Base-by-base conservation (phyloP, 23 tunicate genomes). In the Aplidium turbinatum region DNA sequence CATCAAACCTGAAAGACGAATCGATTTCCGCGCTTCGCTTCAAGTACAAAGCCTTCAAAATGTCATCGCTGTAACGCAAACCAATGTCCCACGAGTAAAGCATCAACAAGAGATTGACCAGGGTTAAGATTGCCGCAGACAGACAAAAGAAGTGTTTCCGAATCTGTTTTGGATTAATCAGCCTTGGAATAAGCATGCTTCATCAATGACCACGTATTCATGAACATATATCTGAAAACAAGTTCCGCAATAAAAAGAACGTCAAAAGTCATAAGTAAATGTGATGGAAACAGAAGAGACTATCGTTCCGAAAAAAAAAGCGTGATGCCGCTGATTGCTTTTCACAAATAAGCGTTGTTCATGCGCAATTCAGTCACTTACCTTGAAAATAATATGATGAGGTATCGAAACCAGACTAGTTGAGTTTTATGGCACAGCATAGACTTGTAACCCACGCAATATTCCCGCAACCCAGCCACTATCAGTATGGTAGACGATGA, bases 371-470 rank as follows among this genome's bases (percentile, higher is more conserved):
- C 50, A 42, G 11, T 5, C 25, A 61, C 72, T n/a, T 4, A 70
- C 76, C 96, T 82, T 58, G 96, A 89, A 89, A 89, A 82, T 0
- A 76, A 36, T 4, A 89, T 40, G 51, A 76, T 67, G 1, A 89
- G 39, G 36, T 66, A 50, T 31, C 89, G 68, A 64, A 71, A 82
- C 89, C 89, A 82, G 24, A 70, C 58, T 31, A 89, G 48, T 40
- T 89, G 96, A 1, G 96, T 76, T 33, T 53, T n/a, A 69, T 89
- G 96, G 47, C 79, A 77, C 3, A 70, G 79, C 96, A 89, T 89
- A 9, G 96, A 80, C 22, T 78, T 57, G 35, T 82, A 75, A 5
- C 62, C 78, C 1, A 42, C 31, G 0, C 38, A 31, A 63, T 81
- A 89, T 25, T 68, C 85, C 63, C n/a, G 26, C 29, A 31, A 32